Evolutionary conservation across 2,888 invertebrate genomes (phyloP), one percentile per base, ranked within the genome.

Genomic region (Dexiosoma caninum): DNA sequence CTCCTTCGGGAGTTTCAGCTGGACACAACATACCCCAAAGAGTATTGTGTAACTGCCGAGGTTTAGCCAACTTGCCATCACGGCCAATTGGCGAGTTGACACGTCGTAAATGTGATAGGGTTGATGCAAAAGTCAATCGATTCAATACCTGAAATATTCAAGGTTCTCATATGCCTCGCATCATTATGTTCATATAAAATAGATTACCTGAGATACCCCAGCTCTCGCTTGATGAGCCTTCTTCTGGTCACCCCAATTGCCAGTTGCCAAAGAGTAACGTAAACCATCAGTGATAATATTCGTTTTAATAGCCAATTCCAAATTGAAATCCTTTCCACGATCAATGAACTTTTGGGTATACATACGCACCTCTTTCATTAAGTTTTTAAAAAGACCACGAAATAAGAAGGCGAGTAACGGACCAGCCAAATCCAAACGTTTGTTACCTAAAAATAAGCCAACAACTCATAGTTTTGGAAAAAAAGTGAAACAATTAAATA

Each of bases 161-260:
- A 42, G 3, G 7, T 32, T 51, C 14, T 2, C 16, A 37, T 10
- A 27, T 16, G 2, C 10, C 12, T 74, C 16, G 6, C 8, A 23
- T 5, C 55, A 53, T 9, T 12, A 40, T 49, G 1, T 23, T 7
- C 23, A 32, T 16, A 14, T 16, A 76, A 84, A 81, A 46, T n/a
- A n/a, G n/a, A n/a, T 94, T 90, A 98, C 98, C 93, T 98, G 97
- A 9, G 90, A 90, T 46, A 90, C 90, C 9, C 90, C 90, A 44
- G 91, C 91, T 76, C 90, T 86, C 2, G 91, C 98, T 91, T 98
- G 98, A 94, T 99, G 99, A 72, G 99, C 99, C 90, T 99, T 99
- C 91, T 99, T 99, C 91, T 99, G 99, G 90, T 99, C 99, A 57
- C 99, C 99, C 99, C 99, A 99, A 91, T 99, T 99, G 40, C 99